Conservation (phyloP, 2,888 invertebrate genomes). For the Macrophya alboannulata region DNA sequence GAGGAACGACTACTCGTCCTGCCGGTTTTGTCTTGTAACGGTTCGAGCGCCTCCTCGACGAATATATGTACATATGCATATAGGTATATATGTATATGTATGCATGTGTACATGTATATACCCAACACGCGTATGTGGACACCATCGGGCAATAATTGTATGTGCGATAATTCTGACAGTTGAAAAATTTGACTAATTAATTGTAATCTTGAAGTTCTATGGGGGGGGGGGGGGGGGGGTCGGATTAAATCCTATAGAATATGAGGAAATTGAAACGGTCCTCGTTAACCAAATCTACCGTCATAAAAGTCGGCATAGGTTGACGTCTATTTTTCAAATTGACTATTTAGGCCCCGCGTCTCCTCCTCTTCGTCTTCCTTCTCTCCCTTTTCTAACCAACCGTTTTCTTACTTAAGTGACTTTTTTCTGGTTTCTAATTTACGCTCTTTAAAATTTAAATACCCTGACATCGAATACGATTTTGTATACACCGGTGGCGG, state of each 20-base stretch:
- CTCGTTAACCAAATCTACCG: slow-evolving; percentile 44
- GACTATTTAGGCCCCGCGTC: not conserved
- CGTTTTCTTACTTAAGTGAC: slow-evolving; percentile 2
- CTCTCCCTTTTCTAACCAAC: not conserved
- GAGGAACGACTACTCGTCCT: slow-evolving; percentile 33
- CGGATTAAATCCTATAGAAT: not conserved
- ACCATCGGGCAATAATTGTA: not conserved
- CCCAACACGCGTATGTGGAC: not conserved
- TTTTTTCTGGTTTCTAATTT: not conserved
- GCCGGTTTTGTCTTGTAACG: slow-evolving; percentile 55
- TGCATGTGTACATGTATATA: not conserved
- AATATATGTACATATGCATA: not conserved
- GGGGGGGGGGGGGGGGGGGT: not conserved
- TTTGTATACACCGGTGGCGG: not conserved
- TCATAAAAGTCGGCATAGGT: slow-evolving; percentile 43
- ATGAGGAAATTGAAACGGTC: slow-evolving; percentile 46
- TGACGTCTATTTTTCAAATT: slow-evolving; percentile 30
- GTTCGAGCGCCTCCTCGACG: slow-evolving; percentile 43
- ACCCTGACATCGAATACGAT: not conserved
- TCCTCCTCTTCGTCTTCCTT: not conserved
- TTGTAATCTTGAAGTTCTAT: slow-evolving; percentile 37
- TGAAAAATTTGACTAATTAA: slow-evolving; percentile 51
- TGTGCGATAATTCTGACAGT: slow-evolving; percentile 44
- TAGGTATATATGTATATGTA: not conserved
- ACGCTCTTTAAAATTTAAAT: slow-evolving; percentile 41